Evolutionary conservation across 2,113 vertebrate species (phyloP).

Genomic region (Hippocampus abdominalis): DNA sequence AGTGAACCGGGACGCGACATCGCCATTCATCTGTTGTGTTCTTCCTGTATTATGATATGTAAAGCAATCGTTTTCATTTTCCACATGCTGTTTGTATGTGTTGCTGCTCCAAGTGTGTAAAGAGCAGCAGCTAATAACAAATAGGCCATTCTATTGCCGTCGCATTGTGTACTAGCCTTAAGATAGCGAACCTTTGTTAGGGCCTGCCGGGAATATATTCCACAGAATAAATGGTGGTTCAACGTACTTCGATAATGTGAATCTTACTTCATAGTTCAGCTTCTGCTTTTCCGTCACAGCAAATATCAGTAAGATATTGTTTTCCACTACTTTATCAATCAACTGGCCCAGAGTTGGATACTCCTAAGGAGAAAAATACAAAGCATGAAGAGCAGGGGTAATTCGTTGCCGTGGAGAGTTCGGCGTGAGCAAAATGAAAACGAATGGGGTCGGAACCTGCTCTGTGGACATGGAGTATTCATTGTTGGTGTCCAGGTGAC

Average conservation of each 20-base stretch:
- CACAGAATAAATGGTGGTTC: background rate
- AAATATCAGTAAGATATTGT: conserved; percentile 93
- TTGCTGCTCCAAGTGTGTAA: too few relatives aligned
- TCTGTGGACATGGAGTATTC: conserved; percentile 89
- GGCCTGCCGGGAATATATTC: too few relatives aligned
- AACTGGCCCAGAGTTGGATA: conserved; percentile 95
- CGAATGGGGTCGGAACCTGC: conserved; percentile 73
- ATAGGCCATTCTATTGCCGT: background rate
- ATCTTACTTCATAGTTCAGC: conserved; percentile 83
- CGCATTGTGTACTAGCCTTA: too few relatives aligned
- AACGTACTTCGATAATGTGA: background rate
- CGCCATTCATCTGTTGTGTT: too few relatives aligned
- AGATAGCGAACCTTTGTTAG: too few relatives aligned
- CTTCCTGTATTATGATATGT: too few relatives aligned
- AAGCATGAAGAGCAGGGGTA: background rate
- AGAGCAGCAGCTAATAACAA: background rate
- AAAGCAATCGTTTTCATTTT: background rate
- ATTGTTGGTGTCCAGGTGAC: conserved; percentile 90
- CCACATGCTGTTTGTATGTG: too few relatives aligned
- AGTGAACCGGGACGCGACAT: background rate
- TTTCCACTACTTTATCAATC: conserved; percentile 92
- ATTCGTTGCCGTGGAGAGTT: background rate
- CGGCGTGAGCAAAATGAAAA: background rate
- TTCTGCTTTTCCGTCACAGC: conserved; percentile 85
- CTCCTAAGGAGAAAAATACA: conserved; percentile 73